A percentile compares a stretch with the other conserved stretches of the same genome.
Conservation (phyloP, 2,888 invertebrate species). For the Andrena flavipes region DNA sequence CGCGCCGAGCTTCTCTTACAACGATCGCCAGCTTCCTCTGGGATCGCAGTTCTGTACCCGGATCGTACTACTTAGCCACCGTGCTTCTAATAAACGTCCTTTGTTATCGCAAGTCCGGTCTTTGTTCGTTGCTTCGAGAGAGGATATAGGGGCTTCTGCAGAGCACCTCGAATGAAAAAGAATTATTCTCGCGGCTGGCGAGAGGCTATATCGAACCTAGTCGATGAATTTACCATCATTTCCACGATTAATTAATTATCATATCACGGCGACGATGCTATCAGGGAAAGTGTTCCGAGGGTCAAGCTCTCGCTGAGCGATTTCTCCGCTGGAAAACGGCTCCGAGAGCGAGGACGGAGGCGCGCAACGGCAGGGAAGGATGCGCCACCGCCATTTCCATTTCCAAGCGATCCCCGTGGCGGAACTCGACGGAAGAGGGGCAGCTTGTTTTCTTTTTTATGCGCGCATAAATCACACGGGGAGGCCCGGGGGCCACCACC, state of each 20-base stretch:
- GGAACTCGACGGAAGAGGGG: conserved; percentile 7
- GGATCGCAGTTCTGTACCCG: conserved; percentile 16
- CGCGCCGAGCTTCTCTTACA: conserved; percentile 11
- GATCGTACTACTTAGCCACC: conserved; percentile 44
- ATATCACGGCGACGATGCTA: not conserved
- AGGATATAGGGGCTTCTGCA: no score
- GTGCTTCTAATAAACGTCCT: conserved; percentile 46
- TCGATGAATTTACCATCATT: not conserved
- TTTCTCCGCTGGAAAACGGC: conserved; percentile 44
- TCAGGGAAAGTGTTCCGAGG: not conserved
- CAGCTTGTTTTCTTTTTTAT: conserved; percentile 71
- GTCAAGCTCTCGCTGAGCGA: not conserved
- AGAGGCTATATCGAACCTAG: not conserved
- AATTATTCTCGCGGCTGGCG: no score
- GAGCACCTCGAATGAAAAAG: no score
- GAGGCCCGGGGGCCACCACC: conserved; percentile 48
- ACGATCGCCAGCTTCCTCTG: conserved; percentile 27
- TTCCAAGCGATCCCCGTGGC: conserved; percentile 58
- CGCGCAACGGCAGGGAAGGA: conserved; percentile 46
- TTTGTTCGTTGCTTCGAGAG: no score
- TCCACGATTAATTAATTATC: not conserved
- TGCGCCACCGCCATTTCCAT: conserved; percentile 65
- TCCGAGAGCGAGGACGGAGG: conserved; percentile 36
- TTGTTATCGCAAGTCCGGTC: no score
- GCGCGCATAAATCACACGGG: conserved; percentile 71